Base-by-base conservation (phyloP, 2,888 invertebrate genomes). In the Phasia obesa region DNA sequence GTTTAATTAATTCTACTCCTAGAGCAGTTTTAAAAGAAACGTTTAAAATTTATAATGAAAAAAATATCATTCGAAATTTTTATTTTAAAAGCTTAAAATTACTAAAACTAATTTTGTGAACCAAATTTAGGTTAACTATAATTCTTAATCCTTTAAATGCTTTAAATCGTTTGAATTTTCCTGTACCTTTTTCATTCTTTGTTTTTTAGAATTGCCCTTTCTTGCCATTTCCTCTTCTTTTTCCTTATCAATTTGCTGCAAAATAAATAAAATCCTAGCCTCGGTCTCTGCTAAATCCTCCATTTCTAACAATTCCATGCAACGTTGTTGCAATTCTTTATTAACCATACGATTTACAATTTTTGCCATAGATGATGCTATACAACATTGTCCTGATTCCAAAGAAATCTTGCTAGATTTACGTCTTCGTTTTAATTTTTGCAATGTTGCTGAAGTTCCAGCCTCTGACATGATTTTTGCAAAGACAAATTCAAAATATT, bases 291-390 rank as follows among this genome's bases (percentile, higher is more conserved):
- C 21, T 15, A 86, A 62, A 38, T 87, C 84, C 0, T 84, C 82
- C 7, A 87, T 86, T 78, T 87, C 84, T 71, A 88, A 73, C 4
- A 89, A 74, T 17, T 86, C 74, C 2, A 85, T 86, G 11, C 88
- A 88, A 17, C 82, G 67, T 19, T 85, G 57, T 59, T 86, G 87
- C 17, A 69, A 70, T 1, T 78, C 84, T n/a, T 19, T 44, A 73
- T 85, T 84, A 25, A 49, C 81, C 88, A 88, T 88, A 49, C 86
- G 87, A 5, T 84, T 84, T 62, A 88, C 25, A 15, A 88, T 85
- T 78, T 88, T 87, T 31, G 87, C 86, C 53, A 88, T 69, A 13
- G 80, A 85, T 15, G 85, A 77, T 4, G 89, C 88, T 31, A 88
- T 87, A 2, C 86, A 85, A 19, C 17, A 19, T 49, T 81, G 83